phyloP scores from a whole-genome alignment of 2,113 vertebrate genomes.

The Marmota flaviventris region DNA sequence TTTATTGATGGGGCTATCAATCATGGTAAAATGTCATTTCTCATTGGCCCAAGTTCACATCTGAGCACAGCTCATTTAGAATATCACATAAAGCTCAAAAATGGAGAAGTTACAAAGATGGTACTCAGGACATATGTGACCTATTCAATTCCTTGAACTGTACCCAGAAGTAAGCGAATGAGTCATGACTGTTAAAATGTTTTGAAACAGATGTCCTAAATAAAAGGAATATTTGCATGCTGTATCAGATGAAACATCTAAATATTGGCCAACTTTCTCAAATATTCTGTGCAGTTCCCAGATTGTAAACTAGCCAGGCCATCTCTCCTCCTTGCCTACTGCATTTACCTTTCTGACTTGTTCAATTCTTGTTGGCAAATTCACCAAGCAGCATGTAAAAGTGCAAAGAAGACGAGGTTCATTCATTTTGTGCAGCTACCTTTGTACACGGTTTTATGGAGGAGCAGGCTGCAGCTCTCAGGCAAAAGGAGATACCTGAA shows the following conservation, averaged over 20 bases:
- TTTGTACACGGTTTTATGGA: not conserved
- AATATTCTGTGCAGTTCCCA: constrained; percentile 17
- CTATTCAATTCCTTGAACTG: constrained; percentile 3
- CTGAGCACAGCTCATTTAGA: not conserved
- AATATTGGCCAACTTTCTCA: constrained; percentile 48
- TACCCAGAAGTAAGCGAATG: constrained; percentile 12
- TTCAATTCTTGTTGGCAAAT: not conserved
- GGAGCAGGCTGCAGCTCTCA: not conserved
- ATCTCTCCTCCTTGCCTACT: not conserved
- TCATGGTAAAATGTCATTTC: not conserved
- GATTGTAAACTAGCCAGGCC: constrained; percentile 9
- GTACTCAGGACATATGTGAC: not conserved
- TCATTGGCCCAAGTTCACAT: not conserved
- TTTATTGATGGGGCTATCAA: not conserved
- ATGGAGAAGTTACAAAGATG: not conserved
- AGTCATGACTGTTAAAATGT: constrained; percentile 5
- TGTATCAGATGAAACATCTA: constrained; percentile 11
- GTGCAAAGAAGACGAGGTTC: not conserved
- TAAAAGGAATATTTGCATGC: constrained; percentile 43
- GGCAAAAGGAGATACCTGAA: constrained; percentile 15
- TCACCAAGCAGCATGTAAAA: not conserved
- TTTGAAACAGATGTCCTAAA: constrained; percentile 52
- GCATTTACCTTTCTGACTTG: not conserved
- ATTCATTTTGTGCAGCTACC: not conserved
- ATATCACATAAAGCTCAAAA: not conserved